A percentile compares a stretch with the other conserved stretches of the same genome.
Conservation (phyloP, 37 sponge, comb jelly and placozoan species). For the Beroe ovata region DNA sequence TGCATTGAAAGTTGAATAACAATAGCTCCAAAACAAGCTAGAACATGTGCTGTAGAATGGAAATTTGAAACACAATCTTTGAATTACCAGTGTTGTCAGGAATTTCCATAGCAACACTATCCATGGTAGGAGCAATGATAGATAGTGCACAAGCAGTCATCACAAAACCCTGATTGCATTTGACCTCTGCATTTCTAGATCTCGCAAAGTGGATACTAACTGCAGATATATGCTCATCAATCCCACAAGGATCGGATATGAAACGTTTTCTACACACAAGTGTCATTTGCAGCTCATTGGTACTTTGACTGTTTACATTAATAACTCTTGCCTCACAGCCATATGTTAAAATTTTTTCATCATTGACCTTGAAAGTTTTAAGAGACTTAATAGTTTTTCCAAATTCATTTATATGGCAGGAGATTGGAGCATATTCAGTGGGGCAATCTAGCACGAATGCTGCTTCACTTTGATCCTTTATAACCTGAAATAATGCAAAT, state of each 20-base stretch:
- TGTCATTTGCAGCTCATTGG: background rate
- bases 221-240: background rate
- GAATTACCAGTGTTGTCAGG: slow-evolving; percentile 21
- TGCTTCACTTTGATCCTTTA: background rate
- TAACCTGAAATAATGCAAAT: background rate
- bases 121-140: slow-evolving; percentile 1
- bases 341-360: background rate
- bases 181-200: background rate
- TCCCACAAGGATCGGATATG: slow-evolving; percentile 5
- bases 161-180: slow-evolving; percentile 3
- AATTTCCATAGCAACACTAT: background rate
- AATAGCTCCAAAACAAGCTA: too few species aligned
- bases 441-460: background rate
- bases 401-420: slow-evolving; percentile 11
- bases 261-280: background rate
- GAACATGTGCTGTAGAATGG: too few species aligned
- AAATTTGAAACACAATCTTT: too few species aligned
- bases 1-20: too few species aligned
- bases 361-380: background rate
- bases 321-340: background rate
- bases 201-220: background rate
- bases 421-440: background rate
- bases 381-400: background rate
- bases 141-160: slow-evolving; percentile 7
- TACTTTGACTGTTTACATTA: background rate